Evolutionary conservation across 2,113 vertebrate species (phyloP).

Genomic region (Xiphophorus maculatus): DNA sequence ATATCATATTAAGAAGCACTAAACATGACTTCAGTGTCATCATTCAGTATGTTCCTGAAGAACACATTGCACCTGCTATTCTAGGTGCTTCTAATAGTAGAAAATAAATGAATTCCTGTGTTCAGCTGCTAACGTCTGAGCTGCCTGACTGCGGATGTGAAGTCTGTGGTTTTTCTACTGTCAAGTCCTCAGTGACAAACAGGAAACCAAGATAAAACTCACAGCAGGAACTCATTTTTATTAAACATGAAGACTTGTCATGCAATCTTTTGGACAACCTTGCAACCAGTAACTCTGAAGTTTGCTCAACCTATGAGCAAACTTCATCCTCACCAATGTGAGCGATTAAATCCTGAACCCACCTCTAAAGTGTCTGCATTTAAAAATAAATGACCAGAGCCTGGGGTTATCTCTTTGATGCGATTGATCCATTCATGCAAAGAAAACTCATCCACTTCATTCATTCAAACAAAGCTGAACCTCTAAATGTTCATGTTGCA

Average conservation of each 20-base stretch:
- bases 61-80: not conserved
- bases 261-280: not conserved
- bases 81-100: not conserved
- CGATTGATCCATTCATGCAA: constrained; percentile 58
- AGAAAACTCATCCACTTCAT: constrained; percentile 44
- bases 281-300: not conserved
- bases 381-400: constrained; percentile 29
- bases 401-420: constrained; percentile 49
- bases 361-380: constrained; percentile 19
- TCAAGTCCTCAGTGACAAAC: constrained; percentile 25
- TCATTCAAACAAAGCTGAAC: constrained; percentile 40
- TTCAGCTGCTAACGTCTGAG: not conserved
- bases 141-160: not conserved
- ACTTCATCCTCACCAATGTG: not conserved
- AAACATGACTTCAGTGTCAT: not conserved
- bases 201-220: constrained; percentile 47
- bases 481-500: constrained; percentile 23
- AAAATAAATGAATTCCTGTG: not conserved
- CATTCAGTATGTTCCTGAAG: not conserved
- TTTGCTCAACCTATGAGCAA: not conserved
- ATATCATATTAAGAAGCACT: not conserved
- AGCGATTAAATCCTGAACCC: not conserved
- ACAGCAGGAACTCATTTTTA: not conserved
- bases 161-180: constrained; percentile 46
- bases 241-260: not conserved